These are phyloP conservation scores for Tragopan temminckii DNA, from an alignment of 2,797 vertebrate genomes.

Conservation along the genomic window DNA sequence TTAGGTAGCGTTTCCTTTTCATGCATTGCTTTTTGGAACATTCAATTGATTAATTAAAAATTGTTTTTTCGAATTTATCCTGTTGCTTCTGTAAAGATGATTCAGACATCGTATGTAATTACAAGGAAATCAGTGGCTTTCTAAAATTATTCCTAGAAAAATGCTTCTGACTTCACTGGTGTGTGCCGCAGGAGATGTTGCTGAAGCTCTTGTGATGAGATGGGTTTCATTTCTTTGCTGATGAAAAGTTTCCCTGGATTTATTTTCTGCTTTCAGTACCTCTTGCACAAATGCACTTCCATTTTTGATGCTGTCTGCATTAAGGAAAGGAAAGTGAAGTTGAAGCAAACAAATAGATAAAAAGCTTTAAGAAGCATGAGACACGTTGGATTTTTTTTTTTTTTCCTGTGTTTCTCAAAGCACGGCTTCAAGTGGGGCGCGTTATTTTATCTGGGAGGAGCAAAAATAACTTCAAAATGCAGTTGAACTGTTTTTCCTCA, in stretches of 20 bases:
- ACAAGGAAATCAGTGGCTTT: neutral
- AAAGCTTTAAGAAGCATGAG: neutral
- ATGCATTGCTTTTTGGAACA: neutral
- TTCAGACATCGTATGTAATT: neutral
- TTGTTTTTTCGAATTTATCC: neutral
- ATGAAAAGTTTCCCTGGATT: neutral
- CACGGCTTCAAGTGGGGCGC: neutral
- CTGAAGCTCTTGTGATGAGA: neutral
- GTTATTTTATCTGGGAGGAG: neutral
- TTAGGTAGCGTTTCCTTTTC: neutral
- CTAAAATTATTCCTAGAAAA: neutral
- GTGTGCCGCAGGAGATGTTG: neutral
- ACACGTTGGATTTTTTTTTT: neutral
- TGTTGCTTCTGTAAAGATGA: neutral
- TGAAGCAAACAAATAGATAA: neutral
- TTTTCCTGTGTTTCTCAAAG: neutral
- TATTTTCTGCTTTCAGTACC: slow-evolving; percentile 17
- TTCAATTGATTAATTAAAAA: neutral
- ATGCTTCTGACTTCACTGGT: neutral
- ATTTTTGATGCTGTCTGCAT: neutral
- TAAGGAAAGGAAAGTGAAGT: neutral
- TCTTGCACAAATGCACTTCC: neutral
- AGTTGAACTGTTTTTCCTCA: neutral
- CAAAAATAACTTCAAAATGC: neutral
- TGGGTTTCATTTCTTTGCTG: slow-evolving; percentile 28